phyloP scores from a whole-genome alignment of 1,140 invertebrate species.

The Calosoma granatense region DNA sequence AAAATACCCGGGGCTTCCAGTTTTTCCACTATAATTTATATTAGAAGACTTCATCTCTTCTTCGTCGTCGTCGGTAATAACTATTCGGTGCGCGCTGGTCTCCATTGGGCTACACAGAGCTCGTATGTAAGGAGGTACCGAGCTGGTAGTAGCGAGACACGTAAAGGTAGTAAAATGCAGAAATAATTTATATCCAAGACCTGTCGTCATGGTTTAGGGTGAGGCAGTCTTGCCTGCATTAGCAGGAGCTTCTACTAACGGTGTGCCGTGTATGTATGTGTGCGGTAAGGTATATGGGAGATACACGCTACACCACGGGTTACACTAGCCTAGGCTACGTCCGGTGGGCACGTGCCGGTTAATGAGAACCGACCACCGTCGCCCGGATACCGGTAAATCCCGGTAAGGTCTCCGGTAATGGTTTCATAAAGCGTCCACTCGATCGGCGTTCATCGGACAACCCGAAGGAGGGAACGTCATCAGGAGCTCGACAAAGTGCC shows the following conservation, averaged over 20 bases:
- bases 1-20: background rate
- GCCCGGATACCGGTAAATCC: background rate
- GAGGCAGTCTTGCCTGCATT: background rate
- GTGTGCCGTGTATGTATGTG: too few species aligned
- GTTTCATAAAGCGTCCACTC: background rate
- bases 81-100: background rate
- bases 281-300: too few species aligned
- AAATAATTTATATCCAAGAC: slow-evolving; percentile 4
- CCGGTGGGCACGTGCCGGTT: slow-evolving; percentile 3
- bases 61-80: background rate
- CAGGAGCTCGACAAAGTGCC: background rate
- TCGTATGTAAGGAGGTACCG: background rate
- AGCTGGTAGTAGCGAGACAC: background rate
- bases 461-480: background rate
- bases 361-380: background rate
- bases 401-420: background rate
- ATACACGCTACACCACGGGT: background rate
- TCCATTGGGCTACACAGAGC: background rate
- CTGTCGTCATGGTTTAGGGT: slow-evolving; percentile 1
- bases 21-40: slow-evolving; percentile 5
- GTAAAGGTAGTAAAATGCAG: slow-evolving; percentile 4
- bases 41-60: background rate
- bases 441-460: background rate
- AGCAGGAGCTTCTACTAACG: too few species aligned
- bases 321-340: background rate